Evolutionary conservation across 2,113 vertebrate species (phyloP).

Genomic region (Narcine bancroftii): DNA sequence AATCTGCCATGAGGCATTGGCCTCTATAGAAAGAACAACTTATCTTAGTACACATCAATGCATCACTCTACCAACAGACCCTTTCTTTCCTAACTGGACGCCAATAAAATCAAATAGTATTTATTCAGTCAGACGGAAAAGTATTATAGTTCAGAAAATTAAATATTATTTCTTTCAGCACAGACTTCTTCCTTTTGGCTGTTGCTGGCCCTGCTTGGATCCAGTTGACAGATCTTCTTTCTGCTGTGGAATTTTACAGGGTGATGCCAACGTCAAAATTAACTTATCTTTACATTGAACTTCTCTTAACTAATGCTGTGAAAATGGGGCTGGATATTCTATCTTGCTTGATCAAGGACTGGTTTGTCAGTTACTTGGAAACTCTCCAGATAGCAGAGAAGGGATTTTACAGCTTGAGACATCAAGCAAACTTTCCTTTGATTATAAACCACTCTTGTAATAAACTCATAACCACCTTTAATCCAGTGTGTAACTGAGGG

Average conservation of each 20-base stretch:
- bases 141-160: conserved; percentile 18
- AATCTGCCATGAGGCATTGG: conserved; percentile 2
- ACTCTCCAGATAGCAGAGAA: neutral
- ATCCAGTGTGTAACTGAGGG: neutral
- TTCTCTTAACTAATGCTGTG: neutral
- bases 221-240: neutral
- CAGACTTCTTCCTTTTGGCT: neutral
- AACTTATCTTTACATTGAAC: neutral
- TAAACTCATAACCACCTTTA: neutral
- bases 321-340: neutral
- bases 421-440: neutral
- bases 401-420: neutral
- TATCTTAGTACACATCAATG: neutral
- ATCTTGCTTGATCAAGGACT: neutral
- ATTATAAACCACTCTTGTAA: neutral
- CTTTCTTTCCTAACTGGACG: neutral
- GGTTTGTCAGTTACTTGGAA: neutral
- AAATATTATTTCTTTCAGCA: conserved; percentile 11
- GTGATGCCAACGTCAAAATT: neutral
- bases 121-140: conserved; percentile 20
- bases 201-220: neutral
- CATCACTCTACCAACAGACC: neutral
- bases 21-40: neutral
- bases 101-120: conserved; percentile 23
- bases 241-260: neutral